Evolutionary conservation across 2,888 invertebrate species (phyloP), one percentile per base, ranked within the genome.

Genomic region (Ctenicera cuprea): DNA sequence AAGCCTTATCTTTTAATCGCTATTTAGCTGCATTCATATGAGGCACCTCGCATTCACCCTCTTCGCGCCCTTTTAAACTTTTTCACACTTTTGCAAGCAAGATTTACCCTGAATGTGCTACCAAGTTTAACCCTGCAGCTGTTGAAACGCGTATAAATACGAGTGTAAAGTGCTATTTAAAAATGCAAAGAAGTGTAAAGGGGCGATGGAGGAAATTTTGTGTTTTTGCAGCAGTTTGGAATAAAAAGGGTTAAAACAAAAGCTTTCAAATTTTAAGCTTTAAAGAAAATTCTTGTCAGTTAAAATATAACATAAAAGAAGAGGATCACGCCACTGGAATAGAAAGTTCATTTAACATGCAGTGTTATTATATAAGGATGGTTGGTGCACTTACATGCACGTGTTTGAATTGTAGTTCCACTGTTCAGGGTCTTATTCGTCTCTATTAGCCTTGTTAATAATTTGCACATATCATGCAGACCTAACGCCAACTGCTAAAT

Each of bases 1-100:
- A 59, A 70, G 64, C 48, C 69, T 73, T 73, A 73, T 73, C 73
- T 73, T 73, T 73, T 69, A 73, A 73, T 73, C 73, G 57, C 69
- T 70, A 73, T 73, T 73, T 65, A 41, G 64, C 63, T 63, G 63
- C 73, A 73, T 73, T 73, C 73, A 73, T 43, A 57, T 62, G 68
- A 68, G 63, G 26, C 67, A 68, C 68, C 52, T 73, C 54, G 48
- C 33, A 61, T 62, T 57, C 43, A 62, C 67, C 66, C 71, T 57
- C 54, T 71, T 54, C 45, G 50, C 71, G 38, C 59, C 71, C 74
- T 64, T 74, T 74, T 74, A 66, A 74, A 66, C 50, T 74, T 74
- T 66, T 67, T 74, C 74, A 71, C 74, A 74, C 74, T 74, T 74
- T 63, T 37, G 43, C 67, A 50, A 22, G 54, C 63, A 50, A 71